phyloP scores from a whole-genome alignment of 1,140 invertebrate species.

The Chironomus striatipennis region DNA sequence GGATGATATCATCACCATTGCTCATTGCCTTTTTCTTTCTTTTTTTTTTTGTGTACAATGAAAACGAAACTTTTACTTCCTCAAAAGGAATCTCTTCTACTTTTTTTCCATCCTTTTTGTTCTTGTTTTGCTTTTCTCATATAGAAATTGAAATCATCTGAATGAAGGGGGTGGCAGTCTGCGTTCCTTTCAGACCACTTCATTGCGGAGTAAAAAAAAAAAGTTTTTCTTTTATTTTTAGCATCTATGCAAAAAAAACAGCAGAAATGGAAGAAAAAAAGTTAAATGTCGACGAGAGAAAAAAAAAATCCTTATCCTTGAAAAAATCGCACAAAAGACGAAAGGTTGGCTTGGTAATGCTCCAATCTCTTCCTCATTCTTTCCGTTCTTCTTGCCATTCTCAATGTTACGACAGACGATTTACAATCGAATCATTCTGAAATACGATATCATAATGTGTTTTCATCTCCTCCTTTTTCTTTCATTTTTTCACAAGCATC shows the following conservation, averaged over 20 bases:
- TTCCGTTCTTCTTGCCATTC: neutral
- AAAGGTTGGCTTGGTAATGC: neutral
- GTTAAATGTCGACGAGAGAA: no score
- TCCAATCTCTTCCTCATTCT: neutral
- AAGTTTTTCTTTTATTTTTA: neutral
- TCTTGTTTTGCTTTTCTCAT: no score
- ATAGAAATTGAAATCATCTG: no score
- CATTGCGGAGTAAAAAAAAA: neutral
- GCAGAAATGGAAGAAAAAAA: no score
- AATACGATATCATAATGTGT: conserved; percentile 21
- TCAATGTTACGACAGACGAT: conserved; percentile 6
- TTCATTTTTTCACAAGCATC: neutral
- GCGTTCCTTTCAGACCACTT: neutral
- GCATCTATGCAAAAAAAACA: neutral
- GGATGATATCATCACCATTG: neutral
- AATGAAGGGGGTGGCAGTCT: neutral
- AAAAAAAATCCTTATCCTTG: neutral
- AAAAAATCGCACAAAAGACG: neutral
- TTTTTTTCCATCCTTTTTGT: no score
- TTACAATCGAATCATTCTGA: conserved; percentile 19
- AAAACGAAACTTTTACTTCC: neutral
- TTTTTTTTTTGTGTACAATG: neutral
- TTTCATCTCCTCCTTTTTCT: neutral
- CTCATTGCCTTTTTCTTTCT: neutral
- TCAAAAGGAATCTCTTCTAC: no score